Percentiles rank a stretch among this genome's conserved stretches.
These are phyloP conservation scores for Uropsilus gracilis DNA, from an alignment of 2,113 vertebrate species.

Conservation along the genomic window DNA sequence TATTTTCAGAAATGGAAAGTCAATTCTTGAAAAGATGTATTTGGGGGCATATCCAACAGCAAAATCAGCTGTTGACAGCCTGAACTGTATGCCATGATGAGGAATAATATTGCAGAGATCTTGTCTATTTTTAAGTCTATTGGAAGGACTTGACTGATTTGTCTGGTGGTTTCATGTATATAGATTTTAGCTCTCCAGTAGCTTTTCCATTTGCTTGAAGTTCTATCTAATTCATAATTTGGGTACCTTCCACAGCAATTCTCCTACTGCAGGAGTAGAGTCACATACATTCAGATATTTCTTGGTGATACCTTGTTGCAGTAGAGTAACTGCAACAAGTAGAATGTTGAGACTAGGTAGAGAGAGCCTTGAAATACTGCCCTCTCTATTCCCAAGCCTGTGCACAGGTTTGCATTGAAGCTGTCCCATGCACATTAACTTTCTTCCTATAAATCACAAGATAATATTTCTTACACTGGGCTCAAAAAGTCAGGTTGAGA, in stretches of 20 bases:
- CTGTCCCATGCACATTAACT: background rate
- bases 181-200: background rate
- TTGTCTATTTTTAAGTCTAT: background rate
- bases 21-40: background rate
- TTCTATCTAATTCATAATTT: background rate
- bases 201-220: constrained; percentile 18
- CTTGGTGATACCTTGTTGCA: too few species aligned
- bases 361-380: background rate
- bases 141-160: background rate
- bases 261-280: background rate
- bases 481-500: background rate
- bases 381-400: constrained; percentile 12
- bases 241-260: background rate
- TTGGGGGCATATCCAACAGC: background rate
- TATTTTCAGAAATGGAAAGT: constrained; percentile 1
- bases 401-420: background rate
- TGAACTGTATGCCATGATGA: background rate
- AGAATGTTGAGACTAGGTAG: background rate
- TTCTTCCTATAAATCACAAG: constrained; percentile 32
- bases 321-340: background rate
- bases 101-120: background rate
- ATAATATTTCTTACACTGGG: background rate
- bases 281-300: background rate
- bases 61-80: background rate
- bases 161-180: background rate